Evolutionary conservation across 2,888 invertebrate species (phyloP), one percentile per base, ranked within the genome.

Genomic region (Parapristionchus giblindavisi): DNA sequence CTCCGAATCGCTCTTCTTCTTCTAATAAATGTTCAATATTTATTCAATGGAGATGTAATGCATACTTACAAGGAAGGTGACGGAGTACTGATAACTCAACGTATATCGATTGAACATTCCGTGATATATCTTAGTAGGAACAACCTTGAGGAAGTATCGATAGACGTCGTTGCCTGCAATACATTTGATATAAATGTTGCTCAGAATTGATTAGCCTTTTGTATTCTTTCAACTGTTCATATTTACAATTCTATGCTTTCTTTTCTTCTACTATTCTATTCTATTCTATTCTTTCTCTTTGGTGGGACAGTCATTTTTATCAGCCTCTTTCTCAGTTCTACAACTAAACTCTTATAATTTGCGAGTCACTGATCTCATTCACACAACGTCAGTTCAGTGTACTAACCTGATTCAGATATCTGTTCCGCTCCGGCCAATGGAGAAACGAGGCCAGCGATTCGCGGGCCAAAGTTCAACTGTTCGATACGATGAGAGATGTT

Each of bases 401-500:
- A 89, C 91, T 90, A 89, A 93, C 93, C 91, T 75, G 91, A 89
- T 61, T 89, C 85, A 2, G 95, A 92, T 72, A 94, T 91, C 88
- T 94, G 93, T 88, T 96, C 94, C 89, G 96, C 96, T 17, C 96
- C 96, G 90, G 98, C 97, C 76, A 99, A 89, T 0, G 98, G 97
- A 89, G 96, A 94, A 78, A 99, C 92, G 79, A 95, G 92, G 3
- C 95, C 94, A 17, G 93, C 78, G 24, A 86, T 77, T 11, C 84
- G 92, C 84, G 94, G 94, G 0, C 98, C 98, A 89, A 98, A 99
- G 83, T 95, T 96, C 79, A 99, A 92, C 81, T 93, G 92, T 88
- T 96, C 92, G 84, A 99, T 97, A 87, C 98, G 92, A 89, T 99
- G 98, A 51, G 95, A 94, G 88, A 98, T 98, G 90, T 99, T 99